phyloP scores from a whole-genome alignment of 1,140 invertebrate species.

The Drosophila pruinosa region DNA sequence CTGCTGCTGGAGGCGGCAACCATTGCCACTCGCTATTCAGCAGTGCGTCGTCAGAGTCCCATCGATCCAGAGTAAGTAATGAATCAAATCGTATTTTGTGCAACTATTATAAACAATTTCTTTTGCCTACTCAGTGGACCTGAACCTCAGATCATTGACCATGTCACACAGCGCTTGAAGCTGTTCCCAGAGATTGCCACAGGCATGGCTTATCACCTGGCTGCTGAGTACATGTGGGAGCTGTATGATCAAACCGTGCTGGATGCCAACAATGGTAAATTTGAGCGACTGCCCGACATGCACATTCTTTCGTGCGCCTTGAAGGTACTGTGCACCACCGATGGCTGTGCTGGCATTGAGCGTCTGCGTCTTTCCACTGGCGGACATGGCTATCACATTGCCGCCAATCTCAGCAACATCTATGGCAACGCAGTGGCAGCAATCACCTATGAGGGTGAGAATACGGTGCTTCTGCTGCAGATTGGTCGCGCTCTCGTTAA shows the following conservation, averaged over 20 bases:
- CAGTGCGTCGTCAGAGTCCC: constrained; percentile 93
- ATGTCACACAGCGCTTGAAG: constrained; percentile 96
- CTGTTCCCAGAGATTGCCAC: constrained; percentile 92
- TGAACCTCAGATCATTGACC: constrained; percentile 96
- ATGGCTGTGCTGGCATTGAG: constrained; percentile 90
- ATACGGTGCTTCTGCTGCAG: constrained; percentile 96
- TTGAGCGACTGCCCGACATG: constrained; percentile 91
- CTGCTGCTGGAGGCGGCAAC: constrained; percentile 92
- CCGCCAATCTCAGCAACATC: constrained; percentile 91
- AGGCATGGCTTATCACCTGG: constrained; percentile 89
- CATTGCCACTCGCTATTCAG: constrained; percentile 94
- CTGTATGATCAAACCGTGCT: constrained; percentile 91
- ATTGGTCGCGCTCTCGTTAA: constrained; percentile 92
- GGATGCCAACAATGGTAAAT: constrained; percentile 90
- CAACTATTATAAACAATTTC: not conserved
- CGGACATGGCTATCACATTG: constrained; percentile 95
- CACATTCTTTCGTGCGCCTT: constrained; percentile 95
- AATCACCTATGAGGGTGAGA: constrained; percentile 97
- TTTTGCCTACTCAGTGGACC: constrained; percentile 82
- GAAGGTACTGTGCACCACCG: constrained; percentile 93
- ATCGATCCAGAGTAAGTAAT: constrained; percentile 89
- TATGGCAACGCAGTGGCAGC: constrained; percentile 93
- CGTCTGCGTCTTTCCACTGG: constrained; percentile 92
- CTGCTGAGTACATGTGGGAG: constrained; percentile 90
- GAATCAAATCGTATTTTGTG: not conserved